Conservation (phyloP, 35 echinoderm and acorn worm species). For the Apostichopus parvimensis region DNA sequence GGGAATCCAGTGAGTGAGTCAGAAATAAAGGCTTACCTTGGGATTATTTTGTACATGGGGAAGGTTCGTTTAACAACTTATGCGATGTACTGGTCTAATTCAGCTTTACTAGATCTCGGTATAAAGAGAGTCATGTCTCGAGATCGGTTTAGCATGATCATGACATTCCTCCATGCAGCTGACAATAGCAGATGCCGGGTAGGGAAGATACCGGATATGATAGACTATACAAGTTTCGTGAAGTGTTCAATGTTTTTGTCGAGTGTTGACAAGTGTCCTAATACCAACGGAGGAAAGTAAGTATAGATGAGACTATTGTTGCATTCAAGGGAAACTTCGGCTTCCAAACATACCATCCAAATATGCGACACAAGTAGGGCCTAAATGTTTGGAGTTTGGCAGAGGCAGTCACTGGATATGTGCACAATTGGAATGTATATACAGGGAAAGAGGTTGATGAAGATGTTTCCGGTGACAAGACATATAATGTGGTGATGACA, state of each 20-base stretch:
- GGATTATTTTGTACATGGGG: conserved; percentile 39
- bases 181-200: conserved; percentile 20
- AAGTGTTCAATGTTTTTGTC: not conserved
- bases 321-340: conserved; percentile 14
- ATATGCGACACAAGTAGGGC: conserved; percentile 27
- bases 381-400: conserved; percentile 37
- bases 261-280: conserved; percentile 10
- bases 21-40: conserved; percentile 40
- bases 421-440: conserved; percentile 45
- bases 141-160: conserved; percentile 20
- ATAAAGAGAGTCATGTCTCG: conserved; percentile 46
- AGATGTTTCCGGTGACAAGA: conserved; percentile 19
- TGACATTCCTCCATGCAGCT: conserved; percentile 36
- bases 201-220: conserved; percentile 26
- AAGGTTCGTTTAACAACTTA: conserved; percentile 19
- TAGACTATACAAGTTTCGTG: conserved; percentile 13
- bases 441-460: conserved; percentile 31
- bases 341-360: conserved; percentile 42
- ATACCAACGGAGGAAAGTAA: conserved; percentile 24
- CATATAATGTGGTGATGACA: conserved; percentile 33
- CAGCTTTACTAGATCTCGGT: conserved; percentile 21
- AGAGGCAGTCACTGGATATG: conserved; percentile 49
- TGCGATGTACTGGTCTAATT: conserved; percentile 44
- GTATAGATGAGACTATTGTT: conserved; percentile 36
- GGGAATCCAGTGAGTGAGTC: not conserved